These are phyloP conservation scores for Heliconius cydno DNA, from an alignment of 2,888 invertebrate genomes.

Conservation along the genomic window DNA sequence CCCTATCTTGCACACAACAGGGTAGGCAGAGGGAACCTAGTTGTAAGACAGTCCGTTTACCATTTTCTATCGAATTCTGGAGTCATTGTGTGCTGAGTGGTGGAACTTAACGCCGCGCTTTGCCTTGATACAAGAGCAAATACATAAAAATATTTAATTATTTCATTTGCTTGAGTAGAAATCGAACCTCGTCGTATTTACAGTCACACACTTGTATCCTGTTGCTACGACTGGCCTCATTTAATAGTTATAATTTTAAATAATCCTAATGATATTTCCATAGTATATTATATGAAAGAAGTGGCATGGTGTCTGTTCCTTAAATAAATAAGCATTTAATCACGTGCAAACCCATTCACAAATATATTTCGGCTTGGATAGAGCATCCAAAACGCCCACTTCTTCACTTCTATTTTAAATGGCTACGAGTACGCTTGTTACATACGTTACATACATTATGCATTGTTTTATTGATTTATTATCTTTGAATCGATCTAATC, in stretches of 20 bases:
- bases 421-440: constrained; percentile 14
- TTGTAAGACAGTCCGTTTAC: too few relatives aligned
- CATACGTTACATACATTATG: constrained; percentile 27
- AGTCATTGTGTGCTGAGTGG: too few relatives aligned
- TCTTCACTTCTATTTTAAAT: constrained; percentile 28
- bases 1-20: too few relatives aligned
- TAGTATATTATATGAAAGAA: background rate
- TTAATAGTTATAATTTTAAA: background rate
- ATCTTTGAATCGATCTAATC: constrained; percentile 5
- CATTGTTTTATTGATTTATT: constrained; percentile 1
- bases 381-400: constrained; percentile 36
- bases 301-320: background rate
- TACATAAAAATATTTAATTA: too few relatives aligned
- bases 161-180: too few relatives aligned
- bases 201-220: background rate
- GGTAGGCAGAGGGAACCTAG: too few relatives aligned
- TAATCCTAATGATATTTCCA: background rate
- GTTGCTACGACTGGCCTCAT: background rate
- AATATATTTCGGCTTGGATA: constrained; percentile 23
- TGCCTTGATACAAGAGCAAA: too few relatives aligned
- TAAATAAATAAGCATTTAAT: constrained; percentile 26
- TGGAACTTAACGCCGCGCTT: too few relatives aligned
- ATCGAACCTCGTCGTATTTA: too few relatives aligned
- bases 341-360: constrained; percentile 30
- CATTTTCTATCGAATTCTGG: too few relatives aligned